A percentile compares a stretch with the other conserved stretches of the same genome.
Evolutionary conservation across 2,797 vertebrate genomes (phyloP).

Genomic region (Arrhamphus sclerolepis): DNA sequence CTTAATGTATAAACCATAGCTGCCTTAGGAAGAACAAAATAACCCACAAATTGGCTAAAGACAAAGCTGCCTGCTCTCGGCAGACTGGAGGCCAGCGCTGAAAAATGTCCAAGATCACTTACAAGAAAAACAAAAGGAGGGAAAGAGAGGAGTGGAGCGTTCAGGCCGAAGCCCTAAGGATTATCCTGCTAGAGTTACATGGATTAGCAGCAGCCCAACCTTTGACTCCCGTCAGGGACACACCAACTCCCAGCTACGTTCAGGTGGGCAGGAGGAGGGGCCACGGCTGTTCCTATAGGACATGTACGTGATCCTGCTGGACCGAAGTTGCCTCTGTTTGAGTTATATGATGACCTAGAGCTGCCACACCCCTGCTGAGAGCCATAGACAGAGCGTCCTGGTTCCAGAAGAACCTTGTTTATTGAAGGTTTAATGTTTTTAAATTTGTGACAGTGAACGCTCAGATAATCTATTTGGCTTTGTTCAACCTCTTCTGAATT

Average conservation of each 20-base stretch:
- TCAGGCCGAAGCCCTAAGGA: slow-evolving; percentile 52
- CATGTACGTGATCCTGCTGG: slow-evolving; percentile 4
- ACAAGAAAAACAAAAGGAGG: slow-evolving; percentile 60
- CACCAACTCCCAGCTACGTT: slow-evolving; percentile 62
- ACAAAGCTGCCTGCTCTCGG: slow-evolving; percentile 14
- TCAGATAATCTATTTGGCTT: no score
- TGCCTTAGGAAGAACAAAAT: slow-evolving; percentile 10
- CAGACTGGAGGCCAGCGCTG: slow-evolving; percentile 34
- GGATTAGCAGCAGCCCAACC: slow-evolving; percentile 73
- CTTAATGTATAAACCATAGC: no score
- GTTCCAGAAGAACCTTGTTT: no score
- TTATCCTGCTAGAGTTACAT: slow-evolving; percentile 78
- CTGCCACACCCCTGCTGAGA: background rate
- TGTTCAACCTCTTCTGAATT: no score
- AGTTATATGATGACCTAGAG: background rate
- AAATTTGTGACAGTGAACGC: no score
- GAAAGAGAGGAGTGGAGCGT: slow-evolving; percentile 41
- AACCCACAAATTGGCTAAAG: slow-evolving; percentile 32
- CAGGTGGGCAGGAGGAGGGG: slow-evolving; percentile 20
- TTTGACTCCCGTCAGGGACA: slow-evolving; percentile 69
- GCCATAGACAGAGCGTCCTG: background rate
- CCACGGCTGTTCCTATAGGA: background rate
- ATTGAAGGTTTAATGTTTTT: no score
- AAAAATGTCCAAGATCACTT: slow-evolving; percentile 63
- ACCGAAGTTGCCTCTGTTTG: background rate